Conservation (phyloP, 2,113 vertebrate species). For the Mixornis gularis region DNA sequence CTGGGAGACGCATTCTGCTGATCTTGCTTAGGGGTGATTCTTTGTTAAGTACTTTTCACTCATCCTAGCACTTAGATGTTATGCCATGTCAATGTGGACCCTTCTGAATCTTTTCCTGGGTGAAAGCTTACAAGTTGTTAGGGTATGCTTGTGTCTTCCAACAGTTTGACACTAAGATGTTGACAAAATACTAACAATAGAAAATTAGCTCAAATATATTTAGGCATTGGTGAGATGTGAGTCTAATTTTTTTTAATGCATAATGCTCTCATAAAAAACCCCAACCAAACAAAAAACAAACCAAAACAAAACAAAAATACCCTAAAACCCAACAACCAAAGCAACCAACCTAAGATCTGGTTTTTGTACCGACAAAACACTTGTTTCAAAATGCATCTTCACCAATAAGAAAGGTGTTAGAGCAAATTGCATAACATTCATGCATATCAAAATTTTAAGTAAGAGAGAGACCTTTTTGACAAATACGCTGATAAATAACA, state of each 20-base stretch:
- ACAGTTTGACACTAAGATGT: neutral
- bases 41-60: neutral
- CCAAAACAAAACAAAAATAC: neutral
- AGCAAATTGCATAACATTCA: neutral
- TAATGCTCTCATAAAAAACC: neutral
- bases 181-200: neutral
- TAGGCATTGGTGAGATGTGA: neutral
- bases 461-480: neutral
- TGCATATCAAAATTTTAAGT: neutral
- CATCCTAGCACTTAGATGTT: neutral
- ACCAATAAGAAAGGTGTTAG: neutral
- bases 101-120: neutral
- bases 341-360: neutral
- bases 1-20: neutral
- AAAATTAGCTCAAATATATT: neutral
- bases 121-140: neutral
- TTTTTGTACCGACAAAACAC: neutral
- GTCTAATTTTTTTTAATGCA: neutral
- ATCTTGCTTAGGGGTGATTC: neutral
- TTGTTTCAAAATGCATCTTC: fast-evolving
- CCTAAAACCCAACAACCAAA: neutral
- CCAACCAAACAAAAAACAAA: neutral
- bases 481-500: neutral
- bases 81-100: neutral
- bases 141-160: neutral